These are phyloP conservation scores for Muscicapa comitata DNA, from an alignment of 2,797 vertebrate genomes.

Conservation along the genomic window DNA sequence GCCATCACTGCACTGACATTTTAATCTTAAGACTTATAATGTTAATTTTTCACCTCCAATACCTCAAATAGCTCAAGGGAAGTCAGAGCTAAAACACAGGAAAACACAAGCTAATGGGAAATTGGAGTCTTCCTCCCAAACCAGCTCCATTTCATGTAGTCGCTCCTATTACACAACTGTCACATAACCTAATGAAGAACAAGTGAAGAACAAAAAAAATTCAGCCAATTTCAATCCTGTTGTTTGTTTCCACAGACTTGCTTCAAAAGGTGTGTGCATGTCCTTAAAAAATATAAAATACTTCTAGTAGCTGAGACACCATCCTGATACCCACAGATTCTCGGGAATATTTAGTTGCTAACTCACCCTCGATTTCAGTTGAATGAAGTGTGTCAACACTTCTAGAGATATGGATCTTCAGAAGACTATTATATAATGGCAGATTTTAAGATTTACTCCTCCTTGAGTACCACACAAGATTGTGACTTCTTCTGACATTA, in stretches of 20 bases:
- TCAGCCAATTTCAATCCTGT: not conserved
- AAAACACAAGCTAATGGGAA: not conserved
- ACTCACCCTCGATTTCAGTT: not conserved
- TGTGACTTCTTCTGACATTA: not conserved
- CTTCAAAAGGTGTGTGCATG: not conserved
- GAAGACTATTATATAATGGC: not conserved
- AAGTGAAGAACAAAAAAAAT: rapidly evolving
- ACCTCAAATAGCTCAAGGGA: not conserved
- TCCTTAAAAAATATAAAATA: not conserved
- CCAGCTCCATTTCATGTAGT: rapidly evolving
- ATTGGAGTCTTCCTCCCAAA: not conserved
- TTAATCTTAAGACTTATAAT: not conserved
- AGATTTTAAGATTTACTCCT: not conserved
- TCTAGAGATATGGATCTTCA: not conserved
- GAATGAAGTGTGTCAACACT: not conserved
- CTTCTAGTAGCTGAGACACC: not conserved
- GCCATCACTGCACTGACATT: not conserved
- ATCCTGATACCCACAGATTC: not conserved
- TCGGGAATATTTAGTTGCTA: not conserved
- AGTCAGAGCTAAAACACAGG: not conserved
- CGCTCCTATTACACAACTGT: not conserved
- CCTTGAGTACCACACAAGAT: not conserved
- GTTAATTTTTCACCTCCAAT: not conserved
- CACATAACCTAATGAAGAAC: not conserved
- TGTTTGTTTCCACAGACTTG: not conserved